Evolutionary conservation across 1,140 invertebrate species (phyloP).

Genomic region (Cydia fagiglandana): DNA sequence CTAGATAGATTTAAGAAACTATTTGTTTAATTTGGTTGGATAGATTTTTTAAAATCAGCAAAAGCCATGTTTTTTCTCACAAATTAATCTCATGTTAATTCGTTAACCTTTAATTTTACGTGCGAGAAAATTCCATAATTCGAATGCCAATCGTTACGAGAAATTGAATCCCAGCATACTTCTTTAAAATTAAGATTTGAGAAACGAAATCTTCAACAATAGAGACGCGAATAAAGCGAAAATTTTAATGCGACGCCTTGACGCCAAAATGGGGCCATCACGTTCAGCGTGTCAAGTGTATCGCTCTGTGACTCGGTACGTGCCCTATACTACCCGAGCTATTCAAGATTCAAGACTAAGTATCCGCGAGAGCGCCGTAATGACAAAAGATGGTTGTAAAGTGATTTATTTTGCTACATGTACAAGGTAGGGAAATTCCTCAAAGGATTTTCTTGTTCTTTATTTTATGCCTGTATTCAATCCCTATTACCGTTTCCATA

Average conservation of each 20-base stretch:
- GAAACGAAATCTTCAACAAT: slow-evolving; percentile 4
- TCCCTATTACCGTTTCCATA: no score
- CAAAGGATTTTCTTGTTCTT: neutral
- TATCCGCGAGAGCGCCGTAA: neutral
- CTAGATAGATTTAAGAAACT: no score
- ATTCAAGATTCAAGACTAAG: neutral
- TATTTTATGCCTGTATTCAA: neutral
- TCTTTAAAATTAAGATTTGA: neutral
- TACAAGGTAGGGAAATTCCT: neutral
- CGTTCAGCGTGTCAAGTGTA: neutral
- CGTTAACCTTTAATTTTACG: no score
- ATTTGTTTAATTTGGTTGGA: no score
- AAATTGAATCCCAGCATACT: neutral
- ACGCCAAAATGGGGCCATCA: neutral
- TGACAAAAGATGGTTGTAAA: slow-evolving; percentile 2
- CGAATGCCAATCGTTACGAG: neutral
- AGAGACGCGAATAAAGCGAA: neutral
- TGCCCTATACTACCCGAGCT: neutral
- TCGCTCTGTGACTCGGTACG: neutral
- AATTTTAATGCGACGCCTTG: neutral
- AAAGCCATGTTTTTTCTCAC: no score
- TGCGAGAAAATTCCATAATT: neutral
- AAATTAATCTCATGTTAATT: no score
- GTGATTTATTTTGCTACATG: neutral
- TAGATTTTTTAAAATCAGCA: no score